A percentile compares a stretch with the other conserved stretches of the same genome.
phyloP scores from a whole-genome alignment of 1,140 invertebrate genomes.

The Drosophila jambulina region DNA sequence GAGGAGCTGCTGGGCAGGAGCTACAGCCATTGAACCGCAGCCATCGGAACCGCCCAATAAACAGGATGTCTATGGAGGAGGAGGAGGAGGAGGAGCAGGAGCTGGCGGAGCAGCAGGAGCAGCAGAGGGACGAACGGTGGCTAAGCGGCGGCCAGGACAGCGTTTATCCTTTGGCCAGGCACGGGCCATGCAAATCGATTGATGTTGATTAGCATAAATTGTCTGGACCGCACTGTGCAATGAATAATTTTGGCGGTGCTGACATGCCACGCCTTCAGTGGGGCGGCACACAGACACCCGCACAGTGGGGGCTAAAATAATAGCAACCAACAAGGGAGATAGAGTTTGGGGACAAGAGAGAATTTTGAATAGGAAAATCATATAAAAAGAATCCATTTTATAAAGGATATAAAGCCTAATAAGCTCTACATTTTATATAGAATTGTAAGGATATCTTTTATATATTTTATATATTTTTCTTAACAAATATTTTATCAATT shows the following conservation, averaged over 20 bases:
- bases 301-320: not conserved
- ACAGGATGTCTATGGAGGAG: constrained; percentile 34
- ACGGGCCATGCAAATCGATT: constrained; percentile 79
- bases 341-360: not conserved
- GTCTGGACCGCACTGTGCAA: constrained; percentile 83
- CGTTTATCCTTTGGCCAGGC: constrained; percentile 65
- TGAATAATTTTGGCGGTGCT: constrained; percentile 77
- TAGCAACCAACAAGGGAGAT: not conserved
- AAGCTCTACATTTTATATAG: too few relatives aligned
- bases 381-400: too few relatives aligned
- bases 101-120: not conserved
- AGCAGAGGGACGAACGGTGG: too few relatives aligned
- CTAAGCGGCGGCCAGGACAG: constrained; percentile 11
- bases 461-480: not conserved
- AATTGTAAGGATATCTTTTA: too few relatives aligned
- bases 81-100: not conserved
- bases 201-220: constrained; percentile 85
- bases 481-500: not conserved
- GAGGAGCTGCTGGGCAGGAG: constrained; percentile 27
- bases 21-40: constrained; percentile 56
- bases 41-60: constrained; percentile 73
- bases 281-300: not conserved
- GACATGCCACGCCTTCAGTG: constrained; percentile 48
- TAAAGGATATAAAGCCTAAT: too few relatives aligned
- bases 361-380: not conserved